Evolutionary conservation across 1,140 invertebrate genomes (phyloP), one percentile per base, ranked within the genome.

Genomic region (Dysdera silvatica): DNA sequence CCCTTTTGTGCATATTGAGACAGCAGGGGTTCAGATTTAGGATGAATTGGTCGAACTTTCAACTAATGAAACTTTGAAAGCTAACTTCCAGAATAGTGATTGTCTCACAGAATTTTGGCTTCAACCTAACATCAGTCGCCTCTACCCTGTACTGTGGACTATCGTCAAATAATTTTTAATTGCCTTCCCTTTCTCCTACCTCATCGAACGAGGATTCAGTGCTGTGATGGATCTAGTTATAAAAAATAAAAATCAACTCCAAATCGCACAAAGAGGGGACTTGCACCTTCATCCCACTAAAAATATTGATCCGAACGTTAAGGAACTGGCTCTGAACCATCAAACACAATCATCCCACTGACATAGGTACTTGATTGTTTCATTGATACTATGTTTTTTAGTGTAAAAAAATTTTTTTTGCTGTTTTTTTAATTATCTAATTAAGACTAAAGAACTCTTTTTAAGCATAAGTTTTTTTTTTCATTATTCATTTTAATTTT

Each of bases 1-100:
- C n/a, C n/a, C n/a, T n/a, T n/a, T n/a, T n/a, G n/a, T 55, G 61
- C 7, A 55, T 51, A 20, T 56, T 23, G 4, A 62, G 3, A 55
- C 45, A 48, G 23, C 16, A 2, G 45, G 6, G 31, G 14, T 23
- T 28, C 23, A 33, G 20, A 16, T 35, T 18, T 26, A 26, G 40
- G 28, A 56, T 18, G 45, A 57, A 29, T 40, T 54, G 7, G 40
- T 60, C 24, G 56, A 53, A 29, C 24, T 66, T 18, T 32, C 37
- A 47, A 54, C 18, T 33, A 61, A 43, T 45, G 55, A n/a, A n/a
- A n/a, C n/a, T n/a, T n/a, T n/a, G n/a, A n/a, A n/a, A n/a, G n/a
- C n/a, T n/a, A 64, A 61, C 29, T 59, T 69, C 43, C 64, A 69
- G 45, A 47, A 61, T 35, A 35, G 32, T 28, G 65, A 70, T 52